Base-by-base conservation (phyloP, 2,888 invertebrate species). In the Rotaria socialis region DNA sequence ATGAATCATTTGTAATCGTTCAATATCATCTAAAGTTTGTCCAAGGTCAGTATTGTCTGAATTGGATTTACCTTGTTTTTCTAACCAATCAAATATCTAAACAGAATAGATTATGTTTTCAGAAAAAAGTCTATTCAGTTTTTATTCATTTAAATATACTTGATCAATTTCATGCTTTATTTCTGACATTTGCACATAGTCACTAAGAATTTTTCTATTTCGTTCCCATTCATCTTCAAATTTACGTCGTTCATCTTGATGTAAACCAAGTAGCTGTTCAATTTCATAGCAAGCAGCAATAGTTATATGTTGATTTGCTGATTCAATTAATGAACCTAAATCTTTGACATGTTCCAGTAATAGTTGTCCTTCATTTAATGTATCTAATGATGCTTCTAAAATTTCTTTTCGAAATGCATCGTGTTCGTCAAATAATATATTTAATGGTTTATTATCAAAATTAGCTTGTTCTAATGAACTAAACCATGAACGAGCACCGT, bases 351-450 rank as follows among this genome's bases (percentile, higher is more conserved):
- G 93, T 85, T 94, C 94, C 89, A 96, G 92, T 88, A 95, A 92
- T 86, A 93, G 92, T 90, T 95, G 94, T 85, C 95, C 95, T 88
- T 94, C 93, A 89, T 95, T 94, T 85, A 96, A 92, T 5, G 95
- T 94, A n/a, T 93, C 93, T 93, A 95, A 94, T 5, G 95, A 93
- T 11, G 94, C 92, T 88, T 95, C 95, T 87, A 95, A 92, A 90
- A 95, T 94, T 87, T 90, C 89, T 89, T 90, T 90, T 89, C 90
- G 90, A 80, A 75, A 85, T 47, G 47, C 35, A 11, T 87, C 86
- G 85, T 87, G 87, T 55, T 86, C 85, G 35, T 86, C 86, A n/a
- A 86, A 85, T 16, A 86, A 74, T 19, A 58, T 56, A 43, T 80
- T 43, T n/a, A 80, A 47, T 14, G 11, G n/a, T 47, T 43, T 10